Evolutionary conservation across 2,888 invertebrate genomes (phyloP), one percentile per base, ranked within the genome.

Genomic region (Plebejus anna): DNA sequence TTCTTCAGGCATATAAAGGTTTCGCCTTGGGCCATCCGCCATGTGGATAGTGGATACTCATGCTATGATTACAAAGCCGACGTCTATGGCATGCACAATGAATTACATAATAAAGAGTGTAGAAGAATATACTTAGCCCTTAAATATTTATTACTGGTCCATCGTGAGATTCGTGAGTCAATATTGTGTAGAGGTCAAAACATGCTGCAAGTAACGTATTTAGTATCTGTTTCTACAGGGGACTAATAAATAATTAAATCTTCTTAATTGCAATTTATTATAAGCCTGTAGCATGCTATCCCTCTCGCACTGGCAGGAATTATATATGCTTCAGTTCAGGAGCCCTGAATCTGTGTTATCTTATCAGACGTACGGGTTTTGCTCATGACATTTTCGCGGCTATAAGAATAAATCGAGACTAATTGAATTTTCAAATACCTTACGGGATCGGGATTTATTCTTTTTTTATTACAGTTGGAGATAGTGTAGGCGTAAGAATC

Each of bases 401-500:
- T 66, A 36, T 66, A 32, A 66, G 66, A 36, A 66, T 66, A 36
- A 66, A 66, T 66, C 66, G 13, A 36, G 32, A 13, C 32, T 66
- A 66, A 66, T 66, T 66, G 66, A 32, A 36, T 66, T 66, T 66
- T 66, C 66, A 36, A 66, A 66, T 66, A 66, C 66, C 66, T 66
- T 5, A 66, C 66, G 32, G 66, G 66, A 66, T 55, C 55, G 55
- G 16, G 16, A 55, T 55, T 55, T 55, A 55, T 32, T 13, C 66
- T 66, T 66, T 66, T 36, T 32, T 36, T 66, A 66, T 0, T 66
- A 6, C 32, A 5, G 2, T 5, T 32, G 66, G 0, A 22, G 32
- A 66, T 32, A 66, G 66, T 36, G 32, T 32, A 32, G 61, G 61
- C 61, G 61, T 66, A 16, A 32, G 66, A 5, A 28, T 11, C 11